phyloP scores from a whole-genome alignment of 2,888 invertebrate species.

The Plutella xylostella region DNA sequence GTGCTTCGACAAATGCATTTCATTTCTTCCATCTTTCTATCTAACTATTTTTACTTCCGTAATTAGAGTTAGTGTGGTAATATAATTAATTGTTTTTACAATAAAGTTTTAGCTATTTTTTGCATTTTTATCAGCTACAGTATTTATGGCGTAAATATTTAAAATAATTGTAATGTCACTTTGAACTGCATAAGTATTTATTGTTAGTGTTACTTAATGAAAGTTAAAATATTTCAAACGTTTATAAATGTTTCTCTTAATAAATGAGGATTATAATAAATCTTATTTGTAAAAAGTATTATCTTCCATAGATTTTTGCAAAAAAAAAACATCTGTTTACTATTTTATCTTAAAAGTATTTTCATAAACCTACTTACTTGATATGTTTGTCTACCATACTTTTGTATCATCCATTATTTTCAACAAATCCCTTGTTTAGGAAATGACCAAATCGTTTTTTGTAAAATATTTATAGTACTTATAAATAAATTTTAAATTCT shows the following conservation, averaged over 20 bases:
- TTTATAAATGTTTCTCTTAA: no score
- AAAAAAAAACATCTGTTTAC: conserved; percentile 23
- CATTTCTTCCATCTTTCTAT: no score
- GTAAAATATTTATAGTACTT: conserved; percentile 41
- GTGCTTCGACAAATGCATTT: no score
- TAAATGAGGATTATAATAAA: no score
- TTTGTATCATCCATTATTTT: conserved; percentile 23
- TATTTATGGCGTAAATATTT: conserved; percentile 1
- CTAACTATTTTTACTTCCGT: no score
- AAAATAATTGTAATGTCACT: conserved; percentile 43
- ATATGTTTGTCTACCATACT: conserved; percentile 7
- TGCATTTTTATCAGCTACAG: conserved; percentile 2
- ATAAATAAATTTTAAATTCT: conserved; percentile 25
- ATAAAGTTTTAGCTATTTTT: no score
- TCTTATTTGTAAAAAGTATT: no score
- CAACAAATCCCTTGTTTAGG: conserved; percentile 31
- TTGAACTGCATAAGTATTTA: conserved; percentile 28
- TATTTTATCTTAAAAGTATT: background rate
- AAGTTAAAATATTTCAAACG: conserved; percentile 23
- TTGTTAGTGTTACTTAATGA: no score
- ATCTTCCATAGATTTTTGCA: conserved; percentile 18
- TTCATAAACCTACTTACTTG: background rate
- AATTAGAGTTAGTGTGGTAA: no score
- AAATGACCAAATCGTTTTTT: conserved; percentile 51
- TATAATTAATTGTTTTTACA: no score